Base-by-base conservation (phyloP, 1,140 invertebrate species). In the Neodiprion lecontei region DNA sequence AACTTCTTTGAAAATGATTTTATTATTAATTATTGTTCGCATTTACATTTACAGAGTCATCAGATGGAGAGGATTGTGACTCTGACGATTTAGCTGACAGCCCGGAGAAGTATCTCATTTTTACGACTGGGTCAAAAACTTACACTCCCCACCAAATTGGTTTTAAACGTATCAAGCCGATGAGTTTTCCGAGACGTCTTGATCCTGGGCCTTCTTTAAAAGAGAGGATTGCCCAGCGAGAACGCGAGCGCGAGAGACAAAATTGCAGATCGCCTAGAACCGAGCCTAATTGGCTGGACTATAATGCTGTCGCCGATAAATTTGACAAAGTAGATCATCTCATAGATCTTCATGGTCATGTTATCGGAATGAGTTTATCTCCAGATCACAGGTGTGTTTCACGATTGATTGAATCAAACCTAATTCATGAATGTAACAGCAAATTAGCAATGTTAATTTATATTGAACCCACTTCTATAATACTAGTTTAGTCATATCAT, bases 101-200 rank as follows among this genome's bases (percentile, higher is more conserved):
- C 72, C 88, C 89, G 11, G 93, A 94, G 75, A 96, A 96, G 83
- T 94, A 93, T 84, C 89, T 97, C 14, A 96, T 97, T 77, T 97
- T 96, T 84, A 96, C 95, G 9, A 95, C 93, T 70, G 95, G 95
- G 0, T 93, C 93, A 10, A 92, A 95, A 85, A 96, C 95, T 0
- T 97, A 95, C 79, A 95, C 94, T 3, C 96, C 96, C 0, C 96
- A 97, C 90, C 94, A 96, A 89, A 94, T 97, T 77, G 95, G 94
- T 49, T 94, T 97, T 76, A 97, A 97, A 84, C 89, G 92, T 80
- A 95, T 97, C 69, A 91, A 92, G 77, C 91, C 92, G 65, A 90
- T 95, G 8, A 90, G 90, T 68, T 95, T 96, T 82, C 94, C 94
- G 5, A 91, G 91, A 79, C 88, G 91, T 77, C 85, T 95, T 7